Base-by-base conservation (phyloP, 2,888 invertebrate genomes). In the Caenorhabditis sp. region DNA sequence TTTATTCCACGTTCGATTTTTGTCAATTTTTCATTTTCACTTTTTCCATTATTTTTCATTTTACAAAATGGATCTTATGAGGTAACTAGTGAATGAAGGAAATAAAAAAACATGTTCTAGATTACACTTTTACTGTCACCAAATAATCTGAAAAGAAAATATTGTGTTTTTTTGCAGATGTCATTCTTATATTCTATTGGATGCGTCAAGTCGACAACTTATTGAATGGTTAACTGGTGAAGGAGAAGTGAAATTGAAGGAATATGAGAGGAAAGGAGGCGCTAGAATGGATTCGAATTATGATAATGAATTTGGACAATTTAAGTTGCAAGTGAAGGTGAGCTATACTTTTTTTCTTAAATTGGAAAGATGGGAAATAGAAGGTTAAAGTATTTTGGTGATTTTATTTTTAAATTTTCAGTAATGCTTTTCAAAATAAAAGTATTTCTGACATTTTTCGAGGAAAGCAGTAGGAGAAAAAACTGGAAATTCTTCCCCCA, bases 291-390 rank as follows among this genome's bases (percentile, higher is more conserved):
- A 62, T 17, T 20, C 49, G n/a, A 57, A 52, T 1, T 62, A 67
- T n/a, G 62, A 68, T 36, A 78, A 82, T 38, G 74, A 78, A 14
- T 82, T 80, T 53, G 65, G 70, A 17, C 20, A 56, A 12, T 82
- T 75, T 70, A 80, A 80, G 43, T 59, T 73, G 8, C 62, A 70
- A 50, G 80, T 80, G 0, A 80, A 79, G 59, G 70, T 70, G n/a
- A 21, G 60, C 5, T 43, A 7, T 43, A 43, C 12, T 43, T 14
- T 43, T 43, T 43, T 17, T 43, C 17, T 7, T 5, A 43, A 43
- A 31, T 31, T 31, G 5, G 4, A 31, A 31, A 31, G 31, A 31
- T 31, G n/a, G n/a, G n/a, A n/a, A n/a, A n/a, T n/a, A n/a, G n/a
- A n/a, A n/a, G n/a, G n/a, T n/a, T n/a, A n/a, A n/a, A n/a, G n/a